Evolutionary conservation across 1,140 invertebrate species (phyloP).

Genomic region (Nasonia vitripennis): DNA sequence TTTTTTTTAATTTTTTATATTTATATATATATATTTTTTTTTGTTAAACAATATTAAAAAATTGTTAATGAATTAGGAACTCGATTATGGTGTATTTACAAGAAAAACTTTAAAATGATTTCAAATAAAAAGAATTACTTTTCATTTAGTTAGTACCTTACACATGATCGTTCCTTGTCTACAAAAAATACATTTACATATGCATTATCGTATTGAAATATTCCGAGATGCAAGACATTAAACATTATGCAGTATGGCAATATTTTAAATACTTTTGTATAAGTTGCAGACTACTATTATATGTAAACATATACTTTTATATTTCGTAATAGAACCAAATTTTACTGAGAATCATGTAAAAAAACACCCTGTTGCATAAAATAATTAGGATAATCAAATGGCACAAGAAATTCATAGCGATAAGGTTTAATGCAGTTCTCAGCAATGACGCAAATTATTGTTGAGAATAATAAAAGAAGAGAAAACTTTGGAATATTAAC

Average conservation of each 20-base stretch:
- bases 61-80: conserved; percentile 41
- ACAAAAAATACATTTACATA: conserved; percentile 48
- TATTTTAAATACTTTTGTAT: conserved; percentile 43
- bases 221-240: conserved; percentile 41
- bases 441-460: conserved; percentile 31
- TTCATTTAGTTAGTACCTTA: conserved; percentile 30
- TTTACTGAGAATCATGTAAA: conserved; percentile 9
- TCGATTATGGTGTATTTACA: conserved; percentile 47
- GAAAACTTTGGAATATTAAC: conserved; percentile 45
- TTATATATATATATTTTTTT: conserved; percentile 14
- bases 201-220: conserved; percentile 41
- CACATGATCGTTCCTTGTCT: conserved; percentile 41
- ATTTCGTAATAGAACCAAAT: conserved; percentile 15
- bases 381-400: conserved; percentile 36
- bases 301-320: conserved; percentile 30
- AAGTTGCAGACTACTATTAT: conserved; percentile 33
- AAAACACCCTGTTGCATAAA: conserved; percentile 1
- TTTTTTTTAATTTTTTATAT: conserved; percentile 14
- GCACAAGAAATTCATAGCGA: conserved; percentile 40
- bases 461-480: conserved; percentile 37
- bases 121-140: conserved; percentile 37
- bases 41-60: conserved; percentile 38
- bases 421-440: conserved; percentile 38
- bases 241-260: conserved; percentile 38
- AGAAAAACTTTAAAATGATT: conserved; percentile 32